Base-by-base conservation (phyloP, 2,797 vertebrate genomes). In the Gambelia wislizenii region DNA sequence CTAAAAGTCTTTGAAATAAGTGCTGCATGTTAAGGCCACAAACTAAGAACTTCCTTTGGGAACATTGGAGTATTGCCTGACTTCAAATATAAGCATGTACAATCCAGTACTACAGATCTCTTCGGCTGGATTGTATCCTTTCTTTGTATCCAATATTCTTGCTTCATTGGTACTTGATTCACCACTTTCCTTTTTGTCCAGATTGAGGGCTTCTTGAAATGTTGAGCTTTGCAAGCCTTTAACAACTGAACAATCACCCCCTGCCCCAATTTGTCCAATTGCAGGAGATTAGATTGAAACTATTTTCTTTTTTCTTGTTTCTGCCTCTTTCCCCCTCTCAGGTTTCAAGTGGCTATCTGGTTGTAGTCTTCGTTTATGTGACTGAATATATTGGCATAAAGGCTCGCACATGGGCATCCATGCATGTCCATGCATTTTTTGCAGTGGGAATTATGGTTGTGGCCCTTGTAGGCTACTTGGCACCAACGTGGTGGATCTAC, bases 301-400 rank as follows among this genome's bases (percentile, higher is more conserved):
- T 70, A 42, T 83, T 30, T 81, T 84, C 79, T 92, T 83, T 47
- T 86, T 42, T 67, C 22, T 30, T 76, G 42, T 76, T 13, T 90
- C 70, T 96, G 83, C 94, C 84, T 95, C 90, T 90, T 76, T 49
- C 44, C 14, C 33, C 64, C 52, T 81, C 87, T 20, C 95, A 99
- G 98, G 98, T 97, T 85, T 98, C 98, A 86, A 99, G 98, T 84
- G 99, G 99, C 86, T 99, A 98, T 94, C 97, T 99, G 59, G 98
- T 99, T 93, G 98, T 99, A 94, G 98, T 98, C 88, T 99, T 99
- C 95, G 98, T 99, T 91, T 99, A 99, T 3, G 98, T 99, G 91
- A 99, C 98, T 20, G 98, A 99, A 96, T 98, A 98, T 95, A 97
- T 98, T 0, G 98, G 99, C 94, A 98, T 93, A 95, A 98, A 98